Evolutionary conservation across 2,113 vertebrate species (phyloP).

Genomic region (Cyphomyrus plagiostoma): DNA sequence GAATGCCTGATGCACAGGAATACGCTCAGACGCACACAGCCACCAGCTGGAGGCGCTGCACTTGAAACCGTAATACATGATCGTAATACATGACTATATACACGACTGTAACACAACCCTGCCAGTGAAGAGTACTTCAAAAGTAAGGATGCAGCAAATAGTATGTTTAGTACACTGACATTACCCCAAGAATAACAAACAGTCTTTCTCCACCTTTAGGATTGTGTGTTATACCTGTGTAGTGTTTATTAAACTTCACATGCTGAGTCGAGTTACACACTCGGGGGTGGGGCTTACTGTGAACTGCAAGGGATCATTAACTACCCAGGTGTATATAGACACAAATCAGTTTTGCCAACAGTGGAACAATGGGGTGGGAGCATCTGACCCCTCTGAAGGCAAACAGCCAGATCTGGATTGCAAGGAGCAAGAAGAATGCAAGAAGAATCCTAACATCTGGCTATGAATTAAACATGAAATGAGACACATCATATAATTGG

Average conservation of each 20-base stretch:
- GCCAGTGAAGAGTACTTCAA: neutral
- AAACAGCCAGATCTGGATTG: neutral
- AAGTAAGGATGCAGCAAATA: neutral
- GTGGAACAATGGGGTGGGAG: neutral
- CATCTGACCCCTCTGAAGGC: neutral
- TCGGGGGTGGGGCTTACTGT: neutral
- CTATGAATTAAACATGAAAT: neutral
- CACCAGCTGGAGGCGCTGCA: neutral
- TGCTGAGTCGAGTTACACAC: neutral
- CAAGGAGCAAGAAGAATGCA: neutral
- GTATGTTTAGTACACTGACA: neutral
- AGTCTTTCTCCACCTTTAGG: neutral
- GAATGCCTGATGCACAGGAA: neutral
- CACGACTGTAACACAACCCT: neutral
- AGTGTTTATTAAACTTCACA: neutral
- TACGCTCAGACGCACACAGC: neutral
- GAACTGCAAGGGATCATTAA: neutral
- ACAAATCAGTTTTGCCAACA: neutral
- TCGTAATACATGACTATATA: neutral
- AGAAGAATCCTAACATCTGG: neutral
- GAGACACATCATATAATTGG: neutral
- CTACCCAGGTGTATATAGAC: neutral
- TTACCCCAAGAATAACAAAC: neutral
- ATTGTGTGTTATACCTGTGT: neutral
- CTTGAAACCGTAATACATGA: neutral